phyloP scores from a whole-genome alignment of 2,113 vertebrate genomes.

The Elephas maximus region DNA sequence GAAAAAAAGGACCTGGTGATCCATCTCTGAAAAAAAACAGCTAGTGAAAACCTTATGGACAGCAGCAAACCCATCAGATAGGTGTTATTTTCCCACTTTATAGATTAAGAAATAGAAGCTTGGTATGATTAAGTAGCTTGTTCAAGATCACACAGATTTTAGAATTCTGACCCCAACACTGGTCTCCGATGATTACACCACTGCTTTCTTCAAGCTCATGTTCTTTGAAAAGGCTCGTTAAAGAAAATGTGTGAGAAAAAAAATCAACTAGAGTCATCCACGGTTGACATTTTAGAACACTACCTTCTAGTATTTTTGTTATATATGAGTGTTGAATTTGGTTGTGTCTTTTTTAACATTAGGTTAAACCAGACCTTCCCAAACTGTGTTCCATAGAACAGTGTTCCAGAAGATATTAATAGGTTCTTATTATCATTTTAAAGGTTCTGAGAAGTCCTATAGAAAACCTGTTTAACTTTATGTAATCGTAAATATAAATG shows the following conservation, averaged over 20 bases:
- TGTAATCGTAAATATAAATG: not conserved
- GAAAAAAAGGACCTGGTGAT: no score
- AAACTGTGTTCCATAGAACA: not conserved
- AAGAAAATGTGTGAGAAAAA: not conserved
- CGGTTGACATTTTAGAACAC: conserved; percentile 6
- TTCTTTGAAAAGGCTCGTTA: not conserved
- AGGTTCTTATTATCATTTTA: conserved; percentile 12
- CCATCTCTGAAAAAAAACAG: no score
- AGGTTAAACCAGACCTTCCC: not conserved
- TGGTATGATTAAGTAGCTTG: not conserved
- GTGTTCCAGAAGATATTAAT: not conserved
- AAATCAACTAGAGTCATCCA: not conserved
- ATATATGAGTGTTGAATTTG: not conserved
- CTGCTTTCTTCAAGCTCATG: not conserved
- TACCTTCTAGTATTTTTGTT: conserved; percentile 21
- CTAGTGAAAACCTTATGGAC: no score
- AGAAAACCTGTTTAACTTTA: not conserved
- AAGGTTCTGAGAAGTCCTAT: not conserved
- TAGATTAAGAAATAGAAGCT: no score
- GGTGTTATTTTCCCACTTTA: no score
- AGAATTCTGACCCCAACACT: not conserved
- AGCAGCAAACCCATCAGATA: no score
- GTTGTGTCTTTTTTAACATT: conserved; percentile 22
- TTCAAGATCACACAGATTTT: conserved; percentile 41
- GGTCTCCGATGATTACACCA: not conserved